Base-by-base conservation (phyloP, 2,888 invertebrate species). In the Hoplodrina ambigua region DNA sequence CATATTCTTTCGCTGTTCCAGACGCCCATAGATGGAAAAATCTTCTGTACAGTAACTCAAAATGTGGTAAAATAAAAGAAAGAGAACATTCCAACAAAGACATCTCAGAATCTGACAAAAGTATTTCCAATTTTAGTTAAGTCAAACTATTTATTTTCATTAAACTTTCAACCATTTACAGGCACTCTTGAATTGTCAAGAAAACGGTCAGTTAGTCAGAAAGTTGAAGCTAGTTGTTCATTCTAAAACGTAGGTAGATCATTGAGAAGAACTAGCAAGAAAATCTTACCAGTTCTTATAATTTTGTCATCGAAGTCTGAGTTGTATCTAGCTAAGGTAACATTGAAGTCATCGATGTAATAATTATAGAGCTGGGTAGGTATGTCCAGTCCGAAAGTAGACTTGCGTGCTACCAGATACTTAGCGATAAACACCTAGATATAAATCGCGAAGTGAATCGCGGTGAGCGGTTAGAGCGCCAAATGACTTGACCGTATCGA, bases 401-500 rank as follows among this genome's bases (percentile, higher is more conserved):
- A 69, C 70, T 75, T 59, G 81, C 81, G 79, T 84, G 83, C 46
- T 62, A 52, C 65, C 25, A 41, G 65, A 78, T 81, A 81, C 83
- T 85, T 82, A 81, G 73, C 72, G 82, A 85, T 86, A 84, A 83
- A 80, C 72, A 53, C 54, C 62, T 53, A 85, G 82, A 85, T 84
- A 88, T 85, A 88, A 83, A 88, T 84, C 80, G 72, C 65, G 80
- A 68, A 77, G 78, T 75, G 78, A 80, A 75, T 79, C 72, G 74
- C 70, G 54, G 80, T 69, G 71, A 78, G 69, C 83, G 72, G 74
- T 81, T 82, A 82, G 80, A 73, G 78, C 78, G 78, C 81, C 81
- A 85, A 87, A 85, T 85, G 84, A 84, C 85, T 75, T 87, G 85
- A 80, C 80, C 78, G 84, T 79, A 86, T 89, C 88, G 86, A 89